These are phyloP conservation scores for Limonius californicus DNA, from an alignment of 1,140 invertebrate species.

Conservation along the genomic window DNA sequence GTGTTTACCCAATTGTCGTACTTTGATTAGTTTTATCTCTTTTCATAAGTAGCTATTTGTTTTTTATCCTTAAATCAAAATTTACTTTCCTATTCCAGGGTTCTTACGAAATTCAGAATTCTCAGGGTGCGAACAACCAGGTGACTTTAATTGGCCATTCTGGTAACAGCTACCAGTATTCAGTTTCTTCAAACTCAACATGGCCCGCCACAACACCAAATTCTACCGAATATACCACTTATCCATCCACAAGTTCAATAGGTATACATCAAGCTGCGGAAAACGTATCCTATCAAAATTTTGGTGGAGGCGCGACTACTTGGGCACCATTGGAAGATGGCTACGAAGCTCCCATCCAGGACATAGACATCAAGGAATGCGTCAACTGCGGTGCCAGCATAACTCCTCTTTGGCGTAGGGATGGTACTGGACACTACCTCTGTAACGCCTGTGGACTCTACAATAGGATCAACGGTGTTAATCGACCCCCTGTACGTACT, in stretches of 20 bases:
- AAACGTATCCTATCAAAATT: conserved; percentile 2
- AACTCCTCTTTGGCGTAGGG: conserved; percentile 83
- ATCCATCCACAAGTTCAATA: conserved; percentile 11
- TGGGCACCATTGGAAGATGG: conserved; percentile 7
- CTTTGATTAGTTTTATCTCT: too few relatives aligned
- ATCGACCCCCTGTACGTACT: conserved; percentile 63
- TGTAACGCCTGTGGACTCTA: conserved; percentile 87
- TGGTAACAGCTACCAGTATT: conserved; percentile 9
- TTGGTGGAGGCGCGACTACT: not conserved
- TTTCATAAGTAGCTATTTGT: too few relatives aligned
- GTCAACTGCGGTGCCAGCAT: conserved; percentile 83
- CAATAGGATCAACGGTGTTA: conserved; percentile 82
- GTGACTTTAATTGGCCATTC: not conserved
- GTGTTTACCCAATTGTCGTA: too few relatives aligned
- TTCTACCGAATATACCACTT: conserved; percentile 21
- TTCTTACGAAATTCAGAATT: conserved; percentile 14
- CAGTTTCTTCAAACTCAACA: conserved; percentile 3
- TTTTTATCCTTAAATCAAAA: not conserved
- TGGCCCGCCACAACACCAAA: not conserved
- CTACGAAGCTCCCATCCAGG: conserved; percentile 34
- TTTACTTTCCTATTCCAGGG: conserved; percentile 7
- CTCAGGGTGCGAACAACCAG: conserved; percentile 17
- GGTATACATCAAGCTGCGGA: not conserved
- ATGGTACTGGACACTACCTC: conserved; percentile 83
- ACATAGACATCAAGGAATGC: conserved; percentile 74